Conservation (phyloP, 2,113 vertebrate genomes). For the Aleadryas rufinucha region DNA sequence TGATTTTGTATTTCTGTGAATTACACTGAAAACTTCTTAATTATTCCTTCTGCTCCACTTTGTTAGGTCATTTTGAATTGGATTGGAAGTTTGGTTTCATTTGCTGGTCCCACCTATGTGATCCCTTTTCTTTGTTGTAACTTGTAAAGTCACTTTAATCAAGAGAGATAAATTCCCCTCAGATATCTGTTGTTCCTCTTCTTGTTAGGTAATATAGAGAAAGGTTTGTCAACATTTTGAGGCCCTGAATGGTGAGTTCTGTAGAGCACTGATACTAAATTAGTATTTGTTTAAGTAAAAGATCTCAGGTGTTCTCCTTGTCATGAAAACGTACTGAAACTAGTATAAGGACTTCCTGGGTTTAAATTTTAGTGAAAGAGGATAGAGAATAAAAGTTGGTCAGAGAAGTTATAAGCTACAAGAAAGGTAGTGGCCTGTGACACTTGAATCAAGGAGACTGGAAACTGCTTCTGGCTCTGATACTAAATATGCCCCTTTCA, state of each 20-base stretch:
- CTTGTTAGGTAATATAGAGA: fast-evolving
- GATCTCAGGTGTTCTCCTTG: neutral
- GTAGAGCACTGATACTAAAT: neutral
- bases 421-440: neutral
- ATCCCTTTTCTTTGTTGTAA: neutral
- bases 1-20: neutral
- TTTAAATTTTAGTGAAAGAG: neutral
- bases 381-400: neutral
- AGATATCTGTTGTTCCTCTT: neutral
- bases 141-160: neutral
- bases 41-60: neutral
- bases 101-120: neutral
- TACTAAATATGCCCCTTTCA: neutral
- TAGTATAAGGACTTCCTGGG: neutral
- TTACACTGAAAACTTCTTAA: neutral
- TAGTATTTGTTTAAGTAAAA: neutral
- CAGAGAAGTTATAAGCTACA: neutral
- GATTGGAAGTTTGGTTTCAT: neutral
- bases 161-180: neutral
- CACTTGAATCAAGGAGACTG: neutral
- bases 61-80: neutral
- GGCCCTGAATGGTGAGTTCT: neutral
- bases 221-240: neutral
- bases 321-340: neutral
- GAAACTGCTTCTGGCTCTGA: neutral